Percentiles rank a stretch among this genome's conserved stretches.
Evolutionary conservation across 64 coral and sea anemone species (phyloP).

Genomic region (Trachythela sp.): DNA sequence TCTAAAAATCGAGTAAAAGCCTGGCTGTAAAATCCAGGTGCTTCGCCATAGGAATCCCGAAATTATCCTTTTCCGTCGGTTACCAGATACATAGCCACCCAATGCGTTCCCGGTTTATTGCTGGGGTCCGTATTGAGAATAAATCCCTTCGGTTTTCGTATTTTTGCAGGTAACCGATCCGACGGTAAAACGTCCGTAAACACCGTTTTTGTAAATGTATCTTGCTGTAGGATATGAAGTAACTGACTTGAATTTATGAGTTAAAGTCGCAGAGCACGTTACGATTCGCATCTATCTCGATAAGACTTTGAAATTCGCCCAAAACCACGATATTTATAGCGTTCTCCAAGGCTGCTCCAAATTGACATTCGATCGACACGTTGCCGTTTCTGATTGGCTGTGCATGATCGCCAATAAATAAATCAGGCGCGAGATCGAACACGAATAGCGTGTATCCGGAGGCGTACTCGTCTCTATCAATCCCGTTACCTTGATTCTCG

Average conservation of each 20-base stretch:
- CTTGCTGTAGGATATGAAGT: neutral
- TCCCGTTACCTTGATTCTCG: neutral
- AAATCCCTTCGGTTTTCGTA: neutral
- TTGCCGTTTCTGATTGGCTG: neutral
- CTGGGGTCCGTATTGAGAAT: neutral
- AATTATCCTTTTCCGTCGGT: neutral
- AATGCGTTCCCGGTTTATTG: neutral
- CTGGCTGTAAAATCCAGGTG: neutral
- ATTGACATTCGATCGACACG: neutral
- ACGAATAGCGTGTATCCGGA: slow-evolving; percentile 9
- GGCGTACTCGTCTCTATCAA: neutral
- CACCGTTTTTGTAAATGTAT: neutral
- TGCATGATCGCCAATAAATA: neutral
- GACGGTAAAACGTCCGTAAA: neutral
- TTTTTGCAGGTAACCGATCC: neutral
- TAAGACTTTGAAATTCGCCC: slow-evolving; percentile 20
- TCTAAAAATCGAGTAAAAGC: neutral
- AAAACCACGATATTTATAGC: neutral
- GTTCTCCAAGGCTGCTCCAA: neutral
- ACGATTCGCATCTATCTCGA: slow-evolving; percentile 2
- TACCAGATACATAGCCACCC: neutral
- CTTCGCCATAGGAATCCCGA: neutral
- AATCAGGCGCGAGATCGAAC: slow-evolving; percentile 37
- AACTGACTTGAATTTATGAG: too few relatives aligned
- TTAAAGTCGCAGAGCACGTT: slow-evolving; percentile 22